A percentile compares a stretch with the other conserved stretches of the same genome.
These are phyloP conservation scores for Drosophila tani DNA, from an alignment of 1,140 invertebrate genomes.

Conservation along the genomic window DNA sequence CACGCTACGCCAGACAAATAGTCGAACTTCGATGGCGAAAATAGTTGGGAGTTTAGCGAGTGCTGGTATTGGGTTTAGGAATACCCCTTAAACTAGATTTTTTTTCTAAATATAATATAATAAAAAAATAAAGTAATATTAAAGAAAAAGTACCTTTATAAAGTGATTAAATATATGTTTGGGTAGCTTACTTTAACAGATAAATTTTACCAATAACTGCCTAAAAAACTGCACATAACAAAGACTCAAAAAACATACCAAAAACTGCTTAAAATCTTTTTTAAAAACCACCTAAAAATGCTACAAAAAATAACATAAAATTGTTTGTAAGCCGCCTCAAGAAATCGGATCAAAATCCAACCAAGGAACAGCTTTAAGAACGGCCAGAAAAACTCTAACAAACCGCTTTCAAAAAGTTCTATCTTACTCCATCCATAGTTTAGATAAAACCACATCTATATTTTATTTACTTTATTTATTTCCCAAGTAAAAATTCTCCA, in stretches of 20 bases:
- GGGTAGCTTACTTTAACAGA: not conserved
- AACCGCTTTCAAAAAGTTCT: fast-evolving
- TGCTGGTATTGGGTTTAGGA: not conserved
- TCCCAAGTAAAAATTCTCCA: not conserved
- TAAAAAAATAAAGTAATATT: not conserved
- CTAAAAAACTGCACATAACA: too few relatives aligned
- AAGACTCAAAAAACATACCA: too few relatives aligned
- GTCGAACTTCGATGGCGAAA: conserved; percentile 51
- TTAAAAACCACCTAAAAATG: not conserved
- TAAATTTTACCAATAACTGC: too few relatives aligned
- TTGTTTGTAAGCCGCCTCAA: too few relatives aligned
- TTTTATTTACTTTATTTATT: too few relatives aligned
- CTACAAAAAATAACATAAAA: too few relatives aligned
- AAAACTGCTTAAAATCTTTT: too few relatives aligned
- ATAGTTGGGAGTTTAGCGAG: conserved; percentile 8
- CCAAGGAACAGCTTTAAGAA: not conserved
- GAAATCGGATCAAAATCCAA: not conserved
- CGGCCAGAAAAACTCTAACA: not conserved
- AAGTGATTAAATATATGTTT: not conserved
- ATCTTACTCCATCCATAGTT: not conserved
- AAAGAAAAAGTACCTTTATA: not conserved
- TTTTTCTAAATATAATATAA: not conserved
- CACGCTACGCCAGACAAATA: conserved; percentile 38
- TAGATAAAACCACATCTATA: not conserved
- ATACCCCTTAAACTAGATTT: not conserved